Percentiles rank a stretch among this genome's conserved stretches.
Conservation (phyloP, 35 echinoderm and acorn worm genomes). For the Strongylocentrotus purpuratus region DNA sequence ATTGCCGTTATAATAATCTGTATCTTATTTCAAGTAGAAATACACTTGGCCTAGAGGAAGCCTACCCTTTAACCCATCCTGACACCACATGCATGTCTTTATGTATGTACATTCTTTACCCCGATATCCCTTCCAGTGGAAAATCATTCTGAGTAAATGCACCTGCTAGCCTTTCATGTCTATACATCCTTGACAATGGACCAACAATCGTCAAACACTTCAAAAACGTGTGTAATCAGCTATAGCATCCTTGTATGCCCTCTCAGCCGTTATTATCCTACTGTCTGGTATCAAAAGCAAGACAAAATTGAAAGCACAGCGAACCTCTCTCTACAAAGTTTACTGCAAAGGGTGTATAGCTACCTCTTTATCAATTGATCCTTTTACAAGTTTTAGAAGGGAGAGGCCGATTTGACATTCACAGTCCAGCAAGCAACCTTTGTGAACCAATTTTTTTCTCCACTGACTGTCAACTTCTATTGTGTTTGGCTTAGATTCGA, state of each 20-base stretch:
- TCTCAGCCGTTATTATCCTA: not conserved
- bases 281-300: not conserved
- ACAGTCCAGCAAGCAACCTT: not conserved
- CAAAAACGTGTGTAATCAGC: not conserved
- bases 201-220: not conserved
- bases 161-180: not conserved
- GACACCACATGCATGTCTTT: not conserved
- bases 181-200: not conserved
- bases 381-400: not conserved
- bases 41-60: not conserved
- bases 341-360: not conserved
- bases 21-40: not conserved
- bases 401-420: not conserved
- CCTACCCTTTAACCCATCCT: not conserved
- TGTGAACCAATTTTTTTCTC: not conserved
- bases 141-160: not conserved
- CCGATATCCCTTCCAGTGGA: not conserved
- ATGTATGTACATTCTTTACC: not conserved
- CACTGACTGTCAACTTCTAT: not conserved
- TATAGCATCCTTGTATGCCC: not conserved
- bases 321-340: not conserved
- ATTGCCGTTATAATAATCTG: too few species aligned
- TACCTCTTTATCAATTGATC: not conserved
- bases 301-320: not conserved
- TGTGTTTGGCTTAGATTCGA: not conserved